phyloP scores from a whole-genome alignment of 1,140 invertebrate genomes.

The Oreohelix idahoensis region DNA sequence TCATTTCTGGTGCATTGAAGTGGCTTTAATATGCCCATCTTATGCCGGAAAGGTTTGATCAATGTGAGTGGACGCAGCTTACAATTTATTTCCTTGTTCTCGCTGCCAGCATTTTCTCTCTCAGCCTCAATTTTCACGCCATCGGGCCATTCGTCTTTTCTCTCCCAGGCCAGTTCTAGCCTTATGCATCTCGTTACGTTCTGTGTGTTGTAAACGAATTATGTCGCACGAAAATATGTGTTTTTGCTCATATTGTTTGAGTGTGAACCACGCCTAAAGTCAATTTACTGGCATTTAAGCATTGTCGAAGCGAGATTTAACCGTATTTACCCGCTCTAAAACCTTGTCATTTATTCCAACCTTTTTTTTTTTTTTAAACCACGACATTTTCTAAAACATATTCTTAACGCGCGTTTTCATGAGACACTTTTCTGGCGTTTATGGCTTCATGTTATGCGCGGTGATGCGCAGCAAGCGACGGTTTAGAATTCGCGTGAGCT shows the following conservation, averaged over 20 bases:
- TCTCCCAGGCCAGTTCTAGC: not conserved
- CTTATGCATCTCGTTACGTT: not conserved
- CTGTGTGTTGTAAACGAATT: not conserved
- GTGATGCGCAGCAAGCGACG: too few species aligned
- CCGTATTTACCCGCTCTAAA: too few species aligned
- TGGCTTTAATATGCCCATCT: conserved; percentile 33
- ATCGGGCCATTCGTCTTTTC: not conserved
- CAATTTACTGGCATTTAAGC: too few species aligned
- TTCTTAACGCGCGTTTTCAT: too few species aligned
- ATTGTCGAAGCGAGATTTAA: too few species aligned
- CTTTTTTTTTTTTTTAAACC: not conserved
- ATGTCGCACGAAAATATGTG: not conserved
- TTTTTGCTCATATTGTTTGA: too few species aligned
- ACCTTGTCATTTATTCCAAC: not conserved
- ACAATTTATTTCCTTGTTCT: conserved; percentile 14
- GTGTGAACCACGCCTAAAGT: too few species aligned
- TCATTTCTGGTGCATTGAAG: conserved; percentile 22
- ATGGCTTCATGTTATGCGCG: too few species aligned
- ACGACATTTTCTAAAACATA: not conserved
- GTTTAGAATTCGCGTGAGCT: not conserved
- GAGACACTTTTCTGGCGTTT: too few species aligned
- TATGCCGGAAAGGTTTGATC: conserved; percentile 15
- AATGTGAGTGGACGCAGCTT: conserved; percentile 22
- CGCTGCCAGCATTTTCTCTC: not conserved
- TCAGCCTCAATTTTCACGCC: not conserved